A percentile compares a stretch with the other conserved stretches of the same genome.
Evolutionary conservation across 2,113 vertebrate genomes (phyloP).

Genomic region (Girardinichthys multiradiatus): DNA sequence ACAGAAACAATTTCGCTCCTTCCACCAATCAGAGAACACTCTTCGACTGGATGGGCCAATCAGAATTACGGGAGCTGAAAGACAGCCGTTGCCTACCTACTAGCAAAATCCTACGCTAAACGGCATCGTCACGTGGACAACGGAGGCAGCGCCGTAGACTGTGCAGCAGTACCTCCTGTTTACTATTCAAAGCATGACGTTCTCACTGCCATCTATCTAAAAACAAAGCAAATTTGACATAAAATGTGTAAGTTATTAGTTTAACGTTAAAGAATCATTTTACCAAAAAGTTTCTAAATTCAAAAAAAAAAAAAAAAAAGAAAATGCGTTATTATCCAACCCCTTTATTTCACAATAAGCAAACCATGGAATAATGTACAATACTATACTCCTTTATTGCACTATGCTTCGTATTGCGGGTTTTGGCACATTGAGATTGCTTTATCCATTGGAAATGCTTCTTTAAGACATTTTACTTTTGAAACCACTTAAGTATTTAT

Average conservation of each 20-base stretch:
- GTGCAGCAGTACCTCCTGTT: neutral
- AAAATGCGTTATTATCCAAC: neutral
- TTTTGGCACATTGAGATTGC: no score
- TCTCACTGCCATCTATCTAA: neutral
- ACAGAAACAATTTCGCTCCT: constrained; percentile 3
- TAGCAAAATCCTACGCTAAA: neutral
- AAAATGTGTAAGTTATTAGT: neutral
- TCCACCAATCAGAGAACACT: constrained; percentile 43
- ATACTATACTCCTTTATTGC: no score
- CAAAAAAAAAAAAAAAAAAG: neutral
- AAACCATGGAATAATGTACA: neutral
- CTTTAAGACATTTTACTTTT: no score
- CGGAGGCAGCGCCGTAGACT: neutral
- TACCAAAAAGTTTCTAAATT: neutral
- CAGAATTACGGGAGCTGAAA: neutral
- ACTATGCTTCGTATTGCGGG: no score
- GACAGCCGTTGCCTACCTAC: neutral
- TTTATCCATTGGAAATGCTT: no score
- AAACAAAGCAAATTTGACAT: neutral
- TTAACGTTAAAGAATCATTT: neutral
- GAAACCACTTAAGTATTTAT: no score
- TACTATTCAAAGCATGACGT: neutral
- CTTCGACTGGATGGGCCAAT: constrained; percentile 32
- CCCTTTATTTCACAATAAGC: neutral
- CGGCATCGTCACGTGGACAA: neutral